Evolutionary conservation across 2,797 vertebrate species (phyloP).

Genomic region (Aphelocoma californica): DNA sequence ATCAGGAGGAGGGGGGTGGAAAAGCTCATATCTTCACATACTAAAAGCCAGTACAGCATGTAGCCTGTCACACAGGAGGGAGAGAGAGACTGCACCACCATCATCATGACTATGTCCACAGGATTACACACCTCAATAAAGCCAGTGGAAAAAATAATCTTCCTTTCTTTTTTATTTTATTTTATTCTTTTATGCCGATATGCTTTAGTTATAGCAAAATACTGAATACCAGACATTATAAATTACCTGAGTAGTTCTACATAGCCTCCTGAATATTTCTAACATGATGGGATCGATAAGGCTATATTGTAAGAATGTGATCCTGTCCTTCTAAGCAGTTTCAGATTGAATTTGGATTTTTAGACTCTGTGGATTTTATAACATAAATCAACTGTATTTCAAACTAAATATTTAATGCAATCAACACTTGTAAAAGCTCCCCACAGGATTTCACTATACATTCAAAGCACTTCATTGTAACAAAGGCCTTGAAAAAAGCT

Average conservation of each 20-base stretch:
- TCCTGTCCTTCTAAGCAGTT: not conserved
- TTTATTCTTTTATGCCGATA: not conserved
- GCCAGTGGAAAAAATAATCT: not conserved
- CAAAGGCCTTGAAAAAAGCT: not conserved
- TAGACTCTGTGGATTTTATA: not conserved
- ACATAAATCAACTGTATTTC: not conserved
- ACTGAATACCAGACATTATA: not conserved
- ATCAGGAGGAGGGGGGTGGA: not conserved
- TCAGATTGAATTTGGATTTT: not conserved
- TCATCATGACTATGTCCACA: not conserved
- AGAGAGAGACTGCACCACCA: not conserved
- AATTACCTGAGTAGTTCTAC: not conserved
- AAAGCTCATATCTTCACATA: not conserved
- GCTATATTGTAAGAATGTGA: not conserved
- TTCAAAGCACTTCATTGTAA: not conserved
- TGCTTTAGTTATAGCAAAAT: not conserved
- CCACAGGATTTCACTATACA: not conserved
- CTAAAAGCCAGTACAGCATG: not conserved
- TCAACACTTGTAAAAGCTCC: not conserved
- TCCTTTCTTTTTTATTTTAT: not conserved
- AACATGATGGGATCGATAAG: not conserved
- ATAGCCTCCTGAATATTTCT: not conserved
- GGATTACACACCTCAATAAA: not conserved
- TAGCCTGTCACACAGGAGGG: not conserved
- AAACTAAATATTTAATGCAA: not conserved